phyloP scores from a whole-genome alignment of 1,140 invertebrate species.

The roundworm (Caenorhabditis elegans) region DNA sequence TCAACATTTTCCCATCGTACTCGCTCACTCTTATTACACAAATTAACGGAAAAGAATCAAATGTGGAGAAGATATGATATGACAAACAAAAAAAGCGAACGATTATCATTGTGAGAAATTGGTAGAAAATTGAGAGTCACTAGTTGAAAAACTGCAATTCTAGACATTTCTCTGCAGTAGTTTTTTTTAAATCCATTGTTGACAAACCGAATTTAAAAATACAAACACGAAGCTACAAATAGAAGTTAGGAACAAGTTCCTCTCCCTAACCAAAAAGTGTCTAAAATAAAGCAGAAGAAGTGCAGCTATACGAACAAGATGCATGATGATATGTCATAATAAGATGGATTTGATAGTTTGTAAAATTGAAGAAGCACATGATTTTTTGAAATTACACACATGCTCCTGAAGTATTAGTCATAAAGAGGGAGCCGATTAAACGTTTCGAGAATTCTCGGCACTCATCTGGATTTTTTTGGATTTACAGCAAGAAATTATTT shows the following conservation, averaged over 20 bases:
- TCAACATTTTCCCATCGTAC: constrained; percentile 26
- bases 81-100: not conserved
- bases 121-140: not conserved
- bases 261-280: not conserved
- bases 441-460: no score
- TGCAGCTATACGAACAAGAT: constrained; percentile 11
- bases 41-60: constrained; percentile 11
- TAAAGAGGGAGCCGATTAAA: no score
- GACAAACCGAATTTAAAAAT: constrained; percentile 8
- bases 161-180: no score
- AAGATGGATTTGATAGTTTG: constrained; percentile 32
- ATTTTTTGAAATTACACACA: constrained; percentile 16
- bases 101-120: not conserved
- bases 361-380: constrained; percentile 6
- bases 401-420: not conserved
- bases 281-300: not conserved
- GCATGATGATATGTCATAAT: constrained; percentile 32
- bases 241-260: constrained; percentile 20
- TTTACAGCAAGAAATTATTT: no score
- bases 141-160: not conserved
- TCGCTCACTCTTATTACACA: constrained; percentile 12
- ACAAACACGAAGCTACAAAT: not conserved
- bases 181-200: no score
- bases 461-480: no score
- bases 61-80: not conserved